These are phyloP conservation scores for Achroia grisella DNA, from an alignment of 1,140 invertebrate species.

Conservation along the genomic window DNA sequence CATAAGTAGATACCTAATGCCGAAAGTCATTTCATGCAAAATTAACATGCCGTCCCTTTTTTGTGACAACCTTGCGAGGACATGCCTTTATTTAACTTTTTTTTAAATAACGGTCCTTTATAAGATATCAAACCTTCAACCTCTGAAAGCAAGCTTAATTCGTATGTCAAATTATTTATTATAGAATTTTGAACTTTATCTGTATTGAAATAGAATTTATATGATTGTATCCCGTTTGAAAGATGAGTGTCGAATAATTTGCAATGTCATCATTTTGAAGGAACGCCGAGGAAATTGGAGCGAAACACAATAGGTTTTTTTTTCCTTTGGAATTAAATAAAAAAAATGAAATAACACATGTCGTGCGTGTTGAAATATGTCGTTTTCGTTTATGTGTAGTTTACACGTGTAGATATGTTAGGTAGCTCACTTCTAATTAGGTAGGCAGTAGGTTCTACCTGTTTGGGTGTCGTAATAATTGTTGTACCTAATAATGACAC, in stretches of 20 bases:
- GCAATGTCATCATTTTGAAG: conserved; percentile 3
- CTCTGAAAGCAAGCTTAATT: background rate
- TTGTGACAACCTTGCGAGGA: conserved; percentile 1
- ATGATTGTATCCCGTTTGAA: background rate
- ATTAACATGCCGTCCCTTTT: conserved; percentile 5
- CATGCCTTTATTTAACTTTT: background rate
- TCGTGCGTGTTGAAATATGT: conserved; percentile 2
- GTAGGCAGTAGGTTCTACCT: too few species aligned
- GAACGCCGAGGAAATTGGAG: background rate
- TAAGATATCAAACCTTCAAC: too few species aligned
- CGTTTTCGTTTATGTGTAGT: too few species aligned
- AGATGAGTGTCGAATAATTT: background rate
- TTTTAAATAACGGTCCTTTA: conserved; percentile 3
- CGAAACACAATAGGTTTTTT: background rate
- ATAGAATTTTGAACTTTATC: background rate
- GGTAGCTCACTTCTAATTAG: too few species aligned
- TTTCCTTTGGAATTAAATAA: background rate
- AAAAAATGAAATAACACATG: background rate
- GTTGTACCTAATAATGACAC: too few species aligned
- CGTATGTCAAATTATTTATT: background rate
- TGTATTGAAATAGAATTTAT: background rate
- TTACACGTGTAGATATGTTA: too few species aligned
- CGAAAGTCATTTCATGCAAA: conserved; percentile 5
- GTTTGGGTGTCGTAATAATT: too few species aligned
- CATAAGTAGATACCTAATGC: conserved; percentile 6